Evolutionary conservation across 2,888 invertebrate genomes (phyloP).

Genomic region (Timema cristinae): DNA sequence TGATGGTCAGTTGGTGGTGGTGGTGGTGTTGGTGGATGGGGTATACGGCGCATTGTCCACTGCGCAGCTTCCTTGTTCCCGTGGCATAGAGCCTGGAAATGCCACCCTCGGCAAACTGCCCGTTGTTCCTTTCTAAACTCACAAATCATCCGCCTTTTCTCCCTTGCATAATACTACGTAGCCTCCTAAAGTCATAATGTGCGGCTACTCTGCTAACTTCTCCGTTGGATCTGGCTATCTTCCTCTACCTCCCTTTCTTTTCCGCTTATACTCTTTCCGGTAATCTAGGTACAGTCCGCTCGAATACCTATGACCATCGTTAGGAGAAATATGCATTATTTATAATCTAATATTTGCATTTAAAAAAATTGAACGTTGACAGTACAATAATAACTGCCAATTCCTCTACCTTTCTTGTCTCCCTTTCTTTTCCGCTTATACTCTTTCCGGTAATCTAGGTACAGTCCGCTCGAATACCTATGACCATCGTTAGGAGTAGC

Average conservation of each 20-base stretch:
- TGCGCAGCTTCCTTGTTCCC: conserved; percentile 14
- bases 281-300: background rate
- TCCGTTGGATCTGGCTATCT: background rate
- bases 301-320: no score
- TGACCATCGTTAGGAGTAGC: no score
- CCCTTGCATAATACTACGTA: background rate
- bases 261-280: background rate
- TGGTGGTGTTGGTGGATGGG: conserved; percentile 20
- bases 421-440: conserved; percentile 6
- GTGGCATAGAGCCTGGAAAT: background rate
- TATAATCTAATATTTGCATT: no score
- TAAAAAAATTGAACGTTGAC: no score
- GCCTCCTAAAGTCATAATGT: conserved; percentile 14
- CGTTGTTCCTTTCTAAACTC: conserved; percentile 19
- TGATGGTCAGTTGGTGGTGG: no score
- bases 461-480: no score
- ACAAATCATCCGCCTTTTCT: conserved; percentile 25
- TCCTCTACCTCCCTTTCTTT: conserved; percentile 7
- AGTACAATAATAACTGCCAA: no score
- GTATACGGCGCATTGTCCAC: conserved; percentile 13
- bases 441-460: background rate
- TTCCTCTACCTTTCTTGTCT: background rate
- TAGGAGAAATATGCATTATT: no score
- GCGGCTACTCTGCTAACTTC: conserved; percentile 11
- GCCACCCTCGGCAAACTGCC: background rate